Evolutionary conservation across 37 sponge, comb jelly and placozoan genomes (phyloP).

Genomic region (Eunapius fragilis): DNA sequence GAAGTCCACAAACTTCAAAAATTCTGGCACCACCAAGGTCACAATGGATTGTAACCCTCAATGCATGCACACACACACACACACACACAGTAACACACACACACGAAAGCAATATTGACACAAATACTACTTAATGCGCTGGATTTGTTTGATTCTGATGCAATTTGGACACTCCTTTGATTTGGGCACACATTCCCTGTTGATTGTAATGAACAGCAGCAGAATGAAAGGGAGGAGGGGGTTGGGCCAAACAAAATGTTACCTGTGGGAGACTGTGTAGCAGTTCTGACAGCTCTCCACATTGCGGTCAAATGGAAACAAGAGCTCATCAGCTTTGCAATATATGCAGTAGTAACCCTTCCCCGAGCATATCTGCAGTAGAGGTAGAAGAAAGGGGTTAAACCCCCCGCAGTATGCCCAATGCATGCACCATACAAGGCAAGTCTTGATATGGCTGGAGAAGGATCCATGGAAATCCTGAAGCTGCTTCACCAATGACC

Average conservation of each 20-base stretch:
- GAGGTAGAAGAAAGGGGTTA: neutral
- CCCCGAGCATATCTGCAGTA: conserved; percentile 51
- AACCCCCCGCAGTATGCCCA: too few species aligned
- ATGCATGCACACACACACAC: neutral
- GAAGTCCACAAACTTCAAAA: conserved; percentile 42
- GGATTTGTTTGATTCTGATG: neutral
- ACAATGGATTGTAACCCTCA: neutral
- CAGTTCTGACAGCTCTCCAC: conserved; percentile 51
- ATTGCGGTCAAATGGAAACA: conserved; percentile 75
- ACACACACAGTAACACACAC: neutral
- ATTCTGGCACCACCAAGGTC: conserved; percentile 37
- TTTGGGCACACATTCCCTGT: neutral
- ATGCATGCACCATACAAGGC: conserved; percentile 39
- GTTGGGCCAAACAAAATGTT: neutral
- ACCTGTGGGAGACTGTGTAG: conserved; percentile 67
- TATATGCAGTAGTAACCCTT: conserved; percentile 50
- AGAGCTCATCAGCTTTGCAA: conserved; percentile 64
- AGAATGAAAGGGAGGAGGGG: neutral
- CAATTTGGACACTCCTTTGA: neutral
- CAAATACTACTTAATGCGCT: neutral
- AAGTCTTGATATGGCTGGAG: conserved; percentile 68
- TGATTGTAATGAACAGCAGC: neutral
- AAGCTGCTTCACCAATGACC: conserved; percentile 65
- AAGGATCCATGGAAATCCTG: conserved; percentile 51
- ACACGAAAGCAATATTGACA: neutral